phyloP scores from a whole-genome alignment of 2,113 vertebrate species.

The Nerophis ophidion region DNA sequence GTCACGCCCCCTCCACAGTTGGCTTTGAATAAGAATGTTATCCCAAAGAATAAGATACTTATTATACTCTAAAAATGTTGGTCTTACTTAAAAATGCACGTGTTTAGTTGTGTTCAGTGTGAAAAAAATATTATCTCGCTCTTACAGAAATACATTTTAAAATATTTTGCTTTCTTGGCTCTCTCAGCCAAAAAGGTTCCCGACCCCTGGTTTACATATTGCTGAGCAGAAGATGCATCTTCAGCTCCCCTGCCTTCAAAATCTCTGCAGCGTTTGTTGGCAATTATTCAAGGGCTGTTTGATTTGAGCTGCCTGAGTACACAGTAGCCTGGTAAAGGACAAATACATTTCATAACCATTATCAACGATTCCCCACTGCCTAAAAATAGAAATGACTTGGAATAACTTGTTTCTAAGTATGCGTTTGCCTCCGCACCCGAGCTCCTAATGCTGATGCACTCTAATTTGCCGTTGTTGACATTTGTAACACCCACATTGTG shows the following conservation, averaged over 20 bases:
- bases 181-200: no score
- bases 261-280: background rate
- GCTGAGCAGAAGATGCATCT: background rate
- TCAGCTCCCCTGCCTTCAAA: background rate
- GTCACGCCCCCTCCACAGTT: no score
- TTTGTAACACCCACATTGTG: slow-evolving; percentile 31
- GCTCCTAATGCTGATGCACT: slow-evolving; percentile 22
- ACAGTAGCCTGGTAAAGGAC: background rate
- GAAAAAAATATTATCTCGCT: no score
- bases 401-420: background rate
- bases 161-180: no score
- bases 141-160: no score
- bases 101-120: no score
- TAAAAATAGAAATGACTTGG: background rate
- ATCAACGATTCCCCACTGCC: slow-evolving; percentile 4
- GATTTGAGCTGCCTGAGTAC: slow-evolving; percentile 2
- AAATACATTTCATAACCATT: slow-evolving; percentile 4
- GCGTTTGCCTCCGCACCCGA: slow-evolving; percentile 1
- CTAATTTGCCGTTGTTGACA: slow-evolving; percentile 46
- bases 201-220: background rate
- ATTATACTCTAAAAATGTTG: no score
- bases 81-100: no score
- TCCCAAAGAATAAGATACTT: no score
- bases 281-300: slow-evolving; percentile 6
- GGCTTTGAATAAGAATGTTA: no score